phyloP scores from a whole-genome alignment of 30 jellyfish, hydroid and myxozoan genomes.

The Chrysaora quinquecirrha region DNA sequence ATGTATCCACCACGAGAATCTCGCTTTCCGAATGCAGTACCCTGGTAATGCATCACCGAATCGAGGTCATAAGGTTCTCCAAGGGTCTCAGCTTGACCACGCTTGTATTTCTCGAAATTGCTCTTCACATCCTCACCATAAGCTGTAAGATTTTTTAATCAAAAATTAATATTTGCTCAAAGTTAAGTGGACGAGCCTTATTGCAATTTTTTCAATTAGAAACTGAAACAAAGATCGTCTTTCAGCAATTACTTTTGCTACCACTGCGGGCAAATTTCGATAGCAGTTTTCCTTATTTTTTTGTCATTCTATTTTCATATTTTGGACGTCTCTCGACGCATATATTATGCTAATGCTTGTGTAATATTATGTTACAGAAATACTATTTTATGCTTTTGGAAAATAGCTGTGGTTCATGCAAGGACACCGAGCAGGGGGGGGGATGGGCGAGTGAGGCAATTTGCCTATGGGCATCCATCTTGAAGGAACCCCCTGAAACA shows the following conservation, averaged over 20 bases:
- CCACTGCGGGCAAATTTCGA: not conserved
- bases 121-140: not conserved
- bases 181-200: not conserved
- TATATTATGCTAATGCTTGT: too few species aligned
- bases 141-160: not conserved
- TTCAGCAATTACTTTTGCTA: not conserved
- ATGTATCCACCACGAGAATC: slow-evolving; percentile 3
- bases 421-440: too few species aligned
- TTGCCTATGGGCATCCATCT: too few species aligned
- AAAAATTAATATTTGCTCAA: not conserved
- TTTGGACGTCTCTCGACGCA: too few species aligned
- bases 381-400: too few species aligned
- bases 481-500: too few species aligned
- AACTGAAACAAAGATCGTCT: not conserved
- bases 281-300: too few species aligned
- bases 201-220: not conserved
- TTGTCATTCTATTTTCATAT: too few species aligned
- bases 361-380: too few species aligned
- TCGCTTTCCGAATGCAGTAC: slow-evolving; percentile 35
- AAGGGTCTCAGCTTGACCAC: slow-evolving; percentile 49
- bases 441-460: too few species aligned
- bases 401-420: too few species aligned
- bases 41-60: slow-evolving; percentile 65
- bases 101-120: slow-evolving; percentile 52
- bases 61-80: slow-evolving; percentile 67